Evolutionary conservation across 2,888 invertebrate genomes (phyloP), one percentile per base, ranked within the genome.

Genomic region (Aporophyla lueneburgensis): DNA sequence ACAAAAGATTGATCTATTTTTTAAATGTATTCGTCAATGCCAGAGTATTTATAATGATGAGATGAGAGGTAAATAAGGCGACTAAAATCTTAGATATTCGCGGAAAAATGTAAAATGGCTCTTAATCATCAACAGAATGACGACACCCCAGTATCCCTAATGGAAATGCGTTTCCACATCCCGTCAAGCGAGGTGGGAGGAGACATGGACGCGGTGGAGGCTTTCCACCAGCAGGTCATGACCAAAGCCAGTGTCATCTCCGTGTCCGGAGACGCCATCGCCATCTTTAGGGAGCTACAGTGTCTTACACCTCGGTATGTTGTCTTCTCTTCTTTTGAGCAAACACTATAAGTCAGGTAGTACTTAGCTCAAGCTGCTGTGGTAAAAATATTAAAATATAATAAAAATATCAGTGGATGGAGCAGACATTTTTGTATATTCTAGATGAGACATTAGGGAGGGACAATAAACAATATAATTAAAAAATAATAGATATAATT

Each of bases 131-230:
- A 93, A 92, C 97, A 99, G 97, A 99, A 99, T 95, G 99, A 99
- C 91, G 99, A 99, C 94, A 99, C 99, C 0, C 98, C 99, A 0
- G 99, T 99, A 0, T 99, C 99, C 81, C 96, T 99, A 76, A 98
- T 99, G 97, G 99, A 99, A 96, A 98, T 99, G 98, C 97, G 99
- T 62, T 99, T 99, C 93, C 99, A 99, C 94, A 99, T 99, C 90
- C 99, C 99, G 0, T 98, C 99, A 0, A 98, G 97, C 81, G 99
- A 99, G 93, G 96, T 98, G 71, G 98, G 98, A 0, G 98, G 98
- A 19, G 99, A 99, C 89, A 97, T 98, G 90, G 99, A 99, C 94
- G 98, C 99, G 0, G 99, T 99, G 0, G 99, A 99, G 91, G 98
- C 99, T n/a, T 99, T 99, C 97, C 99, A 99, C 92, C 98, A 99